Percentiles rank a stretch among this genome's conserved stretches.
Conservation (phyloP, 2,113 vertebrate species). For the Cisticola juncidis region DNA sequence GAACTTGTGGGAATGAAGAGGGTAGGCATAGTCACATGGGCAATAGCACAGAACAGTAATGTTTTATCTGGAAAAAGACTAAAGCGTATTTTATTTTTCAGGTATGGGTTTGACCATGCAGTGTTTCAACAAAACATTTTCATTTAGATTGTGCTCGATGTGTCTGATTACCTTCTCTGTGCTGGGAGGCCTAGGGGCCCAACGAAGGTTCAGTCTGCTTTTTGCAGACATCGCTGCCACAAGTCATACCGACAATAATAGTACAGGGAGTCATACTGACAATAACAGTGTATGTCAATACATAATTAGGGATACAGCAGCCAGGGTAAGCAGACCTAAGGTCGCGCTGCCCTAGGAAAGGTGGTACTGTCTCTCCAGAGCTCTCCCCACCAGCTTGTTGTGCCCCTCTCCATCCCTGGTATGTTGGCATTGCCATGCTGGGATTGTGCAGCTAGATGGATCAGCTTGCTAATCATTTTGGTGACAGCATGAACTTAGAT, state of each 20-base stretch:
- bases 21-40: neutral
- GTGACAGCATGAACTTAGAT: neutral
- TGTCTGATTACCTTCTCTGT: neutral
- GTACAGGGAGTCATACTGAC: neutral
- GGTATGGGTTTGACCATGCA: neutral
- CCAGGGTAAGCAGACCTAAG: neutral
- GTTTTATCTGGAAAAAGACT: neutral
- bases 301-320: neutral
- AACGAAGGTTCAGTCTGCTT: neutral
- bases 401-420: accelerated
- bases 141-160: neutral
- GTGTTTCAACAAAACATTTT: neutral
- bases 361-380: accelerated
- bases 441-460: neutral
- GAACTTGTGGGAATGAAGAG: neutral
- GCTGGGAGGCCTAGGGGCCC: neutral
- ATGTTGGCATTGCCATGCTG: neutral
- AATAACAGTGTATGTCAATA: neutral
- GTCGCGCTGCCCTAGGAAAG: accelerated
- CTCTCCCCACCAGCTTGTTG: neutral
- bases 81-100: neutral
- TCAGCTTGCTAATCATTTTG: neutral
- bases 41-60: neutral
- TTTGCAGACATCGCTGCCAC: neutral
- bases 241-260: neutral